Base-by-base conservation (phyloP, 2,113 vertebrate genomes). In the Arvicanthis niloticus region DNA sequence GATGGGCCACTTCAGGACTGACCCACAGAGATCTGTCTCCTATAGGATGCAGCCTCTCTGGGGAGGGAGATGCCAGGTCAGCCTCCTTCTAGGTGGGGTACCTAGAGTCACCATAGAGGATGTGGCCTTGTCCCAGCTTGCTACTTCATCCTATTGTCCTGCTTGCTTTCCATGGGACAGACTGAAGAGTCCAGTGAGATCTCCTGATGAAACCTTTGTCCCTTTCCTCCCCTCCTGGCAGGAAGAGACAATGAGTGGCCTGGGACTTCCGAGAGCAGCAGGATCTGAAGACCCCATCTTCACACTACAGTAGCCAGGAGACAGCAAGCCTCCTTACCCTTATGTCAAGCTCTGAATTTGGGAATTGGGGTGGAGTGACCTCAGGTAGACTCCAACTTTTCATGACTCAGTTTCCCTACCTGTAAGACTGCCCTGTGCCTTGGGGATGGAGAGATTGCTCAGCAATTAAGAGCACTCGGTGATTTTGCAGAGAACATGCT, bases 11-110 rank as follows among this genome's bases (percentile, higher is more conserved):
- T 34, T n/a, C 0, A 0, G 67, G 45, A 88, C 56, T 58, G 26
- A 65, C 48, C 17, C n/a, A 16, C n/a, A 37, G 65, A 87, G 45
- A 24, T 80, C 22, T 34, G 81, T 26, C 13, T 56, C 29, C 22
- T 8, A 16, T 0, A 60, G 45, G 22, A 45, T 5, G 2, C 13
- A 53, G 21, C 7, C 21, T 72, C 0, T 0, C 15, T 51, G 19
- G 68, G 17, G 60, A 91, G 37, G 12, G 11, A 26, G 15, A 24
- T 0, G 8, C 51, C 48, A 51, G 48, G 80, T 1, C 11, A 76
- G 34, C 51, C 19, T 45, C 76, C 40, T 24, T 15, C 40, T 48
- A 22, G 22, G 48, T 3, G 16, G 60, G 31, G 67, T 22, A 5
- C 22, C 45, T 5, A 62, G 8, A 37, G 37, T 22, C 22, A 5